Percentiles rank a stretch among this genome's conserved stretches.
phyloP scores from a whole-genome alignment of 2,113 vertebrate species.

The Tonatia bakeri region DNA sequence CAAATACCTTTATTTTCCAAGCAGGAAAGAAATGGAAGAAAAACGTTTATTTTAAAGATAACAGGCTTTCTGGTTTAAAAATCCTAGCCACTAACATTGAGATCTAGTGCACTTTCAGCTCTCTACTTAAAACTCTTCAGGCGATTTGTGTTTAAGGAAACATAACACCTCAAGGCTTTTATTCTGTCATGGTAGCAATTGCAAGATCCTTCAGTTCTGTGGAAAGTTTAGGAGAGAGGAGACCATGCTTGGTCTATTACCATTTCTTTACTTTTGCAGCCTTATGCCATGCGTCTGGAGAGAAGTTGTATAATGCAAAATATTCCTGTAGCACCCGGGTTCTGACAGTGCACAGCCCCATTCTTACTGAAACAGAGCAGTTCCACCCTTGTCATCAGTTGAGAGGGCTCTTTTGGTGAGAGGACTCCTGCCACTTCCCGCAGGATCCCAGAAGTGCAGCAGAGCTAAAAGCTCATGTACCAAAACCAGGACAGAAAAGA shows the following conservation, averaged over 20 bases:
- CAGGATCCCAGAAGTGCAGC: background rate
- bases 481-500: background rate
- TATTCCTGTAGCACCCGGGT: background rate
- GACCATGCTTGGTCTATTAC: background rate
- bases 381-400: background rate
- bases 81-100: background rate
- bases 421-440: background rate
- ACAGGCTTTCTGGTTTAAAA: background rate
- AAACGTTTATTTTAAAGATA: conserved; percentile 36
- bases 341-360: background rate
- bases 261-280: conserved; percentile 30
- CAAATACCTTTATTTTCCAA: background rate
- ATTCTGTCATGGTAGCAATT: background rate
- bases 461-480: background rate
- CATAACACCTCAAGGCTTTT: conserved; percentile 42
- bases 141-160: conserved; percentile 43
- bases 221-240: conserved; percentile 9
- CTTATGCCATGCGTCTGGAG: conserved; percentile 47
- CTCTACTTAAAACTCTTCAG: conserved; percentile 9
- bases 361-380: background rate
- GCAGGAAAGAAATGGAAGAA: background rate
- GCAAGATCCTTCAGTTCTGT: background rate
- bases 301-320: background rate
- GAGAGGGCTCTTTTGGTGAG: background rate
- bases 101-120: background rate